Conservation (phyloP, 2,113 vertebrate genomes). For the Cryptotis parvus region DNA sequence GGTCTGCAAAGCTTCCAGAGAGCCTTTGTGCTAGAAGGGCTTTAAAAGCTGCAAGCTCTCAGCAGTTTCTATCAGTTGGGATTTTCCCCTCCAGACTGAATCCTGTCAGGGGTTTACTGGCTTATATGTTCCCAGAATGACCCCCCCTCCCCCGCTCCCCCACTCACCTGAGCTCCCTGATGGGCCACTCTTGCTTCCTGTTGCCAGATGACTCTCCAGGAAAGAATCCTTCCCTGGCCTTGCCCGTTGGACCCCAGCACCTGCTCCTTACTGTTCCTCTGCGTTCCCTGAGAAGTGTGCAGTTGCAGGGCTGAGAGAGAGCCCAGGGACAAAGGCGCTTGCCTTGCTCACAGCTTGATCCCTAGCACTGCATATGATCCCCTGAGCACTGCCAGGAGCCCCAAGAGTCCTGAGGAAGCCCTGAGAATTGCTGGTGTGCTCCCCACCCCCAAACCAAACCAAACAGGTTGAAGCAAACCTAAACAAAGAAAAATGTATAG, state of each 20-base stretch:
- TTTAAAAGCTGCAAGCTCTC: constrained; percentile 72
- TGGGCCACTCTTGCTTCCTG: not conserved
- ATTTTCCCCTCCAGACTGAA: constrained; percentile 30
- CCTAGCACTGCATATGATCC: too few species aligned
- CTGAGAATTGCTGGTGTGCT: too few species aligned
- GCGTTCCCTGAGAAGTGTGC: not conserved
- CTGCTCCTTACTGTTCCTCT: not conserved
- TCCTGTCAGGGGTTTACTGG: constrained; percentile 44
- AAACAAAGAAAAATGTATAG: too few species aligned
- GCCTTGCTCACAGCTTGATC: too few species aligned
- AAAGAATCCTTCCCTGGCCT: not conserved
- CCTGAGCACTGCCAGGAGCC: too few species aligned
- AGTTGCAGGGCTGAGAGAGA: not conserved
- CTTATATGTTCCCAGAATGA: constrained; percentile 50
- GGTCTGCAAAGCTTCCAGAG: constrained; percentile 64
- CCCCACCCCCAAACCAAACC: too few species aligned
- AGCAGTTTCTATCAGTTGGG: constrained; percentile 59
- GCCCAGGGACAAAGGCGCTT: too few species aligned
- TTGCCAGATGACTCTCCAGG: not conserved
- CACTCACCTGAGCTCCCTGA: not conserved
- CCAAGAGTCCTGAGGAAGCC: too few species aligned
- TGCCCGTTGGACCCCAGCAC: not conserved
- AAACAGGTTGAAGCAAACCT: too few species aligned
- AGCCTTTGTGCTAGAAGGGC: constrained; percentile 56
- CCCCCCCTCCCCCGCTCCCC: fast-evolving